Percentiles rank a stretch among this genome's conserved stretches.
Evolutionary conservation across 2,888 invertebrate genomes (phyloP).

Genomic region (Orthosia incerta): DNA sequence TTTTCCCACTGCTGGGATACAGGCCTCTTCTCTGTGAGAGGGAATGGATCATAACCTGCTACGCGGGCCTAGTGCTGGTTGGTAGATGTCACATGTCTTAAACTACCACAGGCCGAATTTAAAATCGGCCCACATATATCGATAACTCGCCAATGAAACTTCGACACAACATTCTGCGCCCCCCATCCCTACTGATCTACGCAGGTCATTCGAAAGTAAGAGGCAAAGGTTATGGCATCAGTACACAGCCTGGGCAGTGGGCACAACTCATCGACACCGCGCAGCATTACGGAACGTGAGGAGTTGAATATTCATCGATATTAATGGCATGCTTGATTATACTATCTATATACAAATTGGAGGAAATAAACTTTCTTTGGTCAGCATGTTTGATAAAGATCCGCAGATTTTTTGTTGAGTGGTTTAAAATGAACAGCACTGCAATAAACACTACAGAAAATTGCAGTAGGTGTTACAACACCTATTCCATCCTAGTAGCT

Average conservation of each 20-base stretch:
- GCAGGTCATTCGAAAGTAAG: slow-evolving; percentile 85
- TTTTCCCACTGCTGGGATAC: no score
- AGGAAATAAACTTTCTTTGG: slow-evolving; percentile 7
- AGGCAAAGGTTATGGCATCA: slow-evolving; percentile 80
- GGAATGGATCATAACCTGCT: no score
- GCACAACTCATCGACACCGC: slow-evolving; percentile 63
- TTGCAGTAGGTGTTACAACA: no score
- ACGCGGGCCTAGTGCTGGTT: no score
- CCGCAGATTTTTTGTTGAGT: neutral
- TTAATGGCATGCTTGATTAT: slow-evolving; percentile 43
- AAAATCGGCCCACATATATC: neutral
- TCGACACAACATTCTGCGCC: slow-evolving; percentile 34
- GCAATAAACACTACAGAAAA: neutral
- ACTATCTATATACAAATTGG: slow-evolving; percentile 11
- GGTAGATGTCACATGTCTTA: no score
- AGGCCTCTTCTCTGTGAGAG: no score
- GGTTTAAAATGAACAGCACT: neutral
- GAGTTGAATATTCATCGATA: slow-evolving; percentile 57
- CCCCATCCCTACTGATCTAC: slow-evolving; percentile 69
- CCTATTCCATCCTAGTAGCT: no score
- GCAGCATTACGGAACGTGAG: slow-evolving; percentile 52
- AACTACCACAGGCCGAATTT: no score
- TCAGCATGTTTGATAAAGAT: no score
- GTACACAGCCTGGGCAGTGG: slow-evolving; percentile 46
- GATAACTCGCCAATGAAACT: slow-evolving; percentile 12